Evolutionary conservation across 2,113 vertebrate genomes (phyloP).

Genomic region (Tursiops truncatus): DNA sequence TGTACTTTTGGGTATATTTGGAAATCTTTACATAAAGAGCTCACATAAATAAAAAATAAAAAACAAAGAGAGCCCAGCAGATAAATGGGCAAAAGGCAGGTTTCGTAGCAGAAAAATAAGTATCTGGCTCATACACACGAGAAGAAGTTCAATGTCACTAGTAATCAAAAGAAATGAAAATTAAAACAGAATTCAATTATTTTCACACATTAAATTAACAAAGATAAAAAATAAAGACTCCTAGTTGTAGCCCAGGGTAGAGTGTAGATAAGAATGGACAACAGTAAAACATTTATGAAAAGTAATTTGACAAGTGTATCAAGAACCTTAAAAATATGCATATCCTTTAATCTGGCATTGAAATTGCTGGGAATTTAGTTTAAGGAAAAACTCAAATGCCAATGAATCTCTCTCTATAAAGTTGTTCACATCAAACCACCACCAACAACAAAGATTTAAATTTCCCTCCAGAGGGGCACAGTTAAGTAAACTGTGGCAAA

Average conservation of each 20-base stretch:
- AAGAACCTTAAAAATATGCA: slow-evolving; percentile 22
- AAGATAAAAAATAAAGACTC: slow-evolving; percentile 18
- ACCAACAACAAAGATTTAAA: slow-evolving; percentile 33
- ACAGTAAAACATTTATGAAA: slow-evolving; percentile 5
- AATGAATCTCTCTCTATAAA: neutral
- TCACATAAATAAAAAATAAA: neutral
- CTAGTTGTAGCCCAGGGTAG: neutral
- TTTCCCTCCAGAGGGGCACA: neutral
- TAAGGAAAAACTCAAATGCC: slow-evolving; percentile 46
- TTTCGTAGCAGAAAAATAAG: neutral
- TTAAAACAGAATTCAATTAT: slow-evolving; percentile 24
- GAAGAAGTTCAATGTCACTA: neutral
- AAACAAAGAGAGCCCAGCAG: neutral
- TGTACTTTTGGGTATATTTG: neutral
- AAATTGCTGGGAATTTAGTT: neutral
- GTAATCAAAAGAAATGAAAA: neutral
- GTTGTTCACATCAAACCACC: neutral
- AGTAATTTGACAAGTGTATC: slow-evolving; percentile 12
- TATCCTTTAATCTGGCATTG: neutral
- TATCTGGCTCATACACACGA: neutral
- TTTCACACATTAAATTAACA: neutral
- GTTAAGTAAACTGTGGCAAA: neutral
- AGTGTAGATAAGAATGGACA: neutral
- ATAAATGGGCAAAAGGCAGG: neutral
- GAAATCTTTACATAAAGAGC: neutral